Percentiles rank a stretch among this genome's conserved stretches.
Conservation (phyloP, 2,113 vertebrate genomes). For the Podarcis raffonei region DNA sequence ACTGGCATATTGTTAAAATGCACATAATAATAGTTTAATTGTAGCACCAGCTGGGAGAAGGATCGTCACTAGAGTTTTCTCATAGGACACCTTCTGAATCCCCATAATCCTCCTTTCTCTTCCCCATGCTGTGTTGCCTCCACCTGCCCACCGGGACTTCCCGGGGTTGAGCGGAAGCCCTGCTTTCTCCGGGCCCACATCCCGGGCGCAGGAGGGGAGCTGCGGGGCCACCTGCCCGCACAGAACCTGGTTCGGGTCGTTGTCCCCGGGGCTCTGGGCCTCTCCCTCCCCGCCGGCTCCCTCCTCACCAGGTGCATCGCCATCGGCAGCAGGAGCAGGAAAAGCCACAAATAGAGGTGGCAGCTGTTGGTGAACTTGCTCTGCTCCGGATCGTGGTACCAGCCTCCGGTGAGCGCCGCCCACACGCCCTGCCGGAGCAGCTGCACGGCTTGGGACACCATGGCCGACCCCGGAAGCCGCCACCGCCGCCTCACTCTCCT, state of each 20-base stretch:
- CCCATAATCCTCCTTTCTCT: too few relatives aligned
- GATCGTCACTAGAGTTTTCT: background rate
- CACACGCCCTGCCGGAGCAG: constrained; percentile 93
- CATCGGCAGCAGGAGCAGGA: constrained; percentile 90
- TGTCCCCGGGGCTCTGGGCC: background rate
- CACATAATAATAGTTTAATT: background rate
- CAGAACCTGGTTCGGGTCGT: background rate
- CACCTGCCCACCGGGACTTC: background rate
- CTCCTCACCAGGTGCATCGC: constrained; percentile 92
- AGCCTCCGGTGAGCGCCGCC: constrained; percentile 94
- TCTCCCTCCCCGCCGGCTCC: accelerated
- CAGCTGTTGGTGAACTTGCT: constrained; percentile 95
- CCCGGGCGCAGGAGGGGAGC: background rate
- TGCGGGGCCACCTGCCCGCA: background rate
- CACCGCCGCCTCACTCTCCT: background rate
- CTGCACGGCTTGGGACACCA: constrained; percentile 90
- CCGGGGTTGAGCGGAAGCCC: too few relatives aligned
- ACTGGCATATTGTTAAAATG: background rate
- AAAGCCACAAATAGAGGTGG: constrained; percentile 96
- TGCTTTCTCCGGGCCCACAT: background rate
- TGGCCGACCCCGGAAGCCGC: constrained; percentile 45
- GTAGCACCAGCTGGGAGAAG: background rate
- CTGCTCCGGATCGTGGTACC: constrained; percentile 96
- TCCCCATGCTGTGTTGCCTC: too few relatives aligned
- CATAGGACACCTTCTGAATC: background rate